Conservation (phyloP, 2,888 invertebrate genomes). For the Monopis laevigella region DNA sequence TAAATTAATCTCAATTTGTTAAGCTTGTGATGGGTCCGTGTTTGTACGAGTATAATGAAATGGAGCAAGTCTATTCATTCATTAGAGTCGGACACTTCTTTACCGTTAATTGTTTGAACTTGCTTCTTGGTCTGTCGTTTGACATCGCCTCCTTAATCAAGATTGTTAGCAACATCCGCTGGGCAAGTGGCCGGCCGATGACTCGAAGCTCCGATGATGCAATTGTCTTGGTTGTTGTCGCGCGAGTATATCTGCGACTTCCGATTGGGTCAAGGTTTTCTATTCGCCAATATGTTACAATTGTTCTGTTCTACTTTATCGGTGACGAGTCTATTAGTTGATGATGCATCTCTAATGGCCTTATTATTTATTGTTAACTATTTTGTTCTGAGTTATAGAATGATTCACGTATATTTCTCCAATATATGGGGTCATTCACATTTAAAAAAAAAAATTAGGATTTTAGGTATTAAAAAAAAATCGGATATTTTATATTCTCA, state of each 20-base stretch:
- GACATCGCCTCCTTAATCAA: constrained; percentile 61
- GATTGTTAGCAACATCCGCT: constrained; percentile 63
- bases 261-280: constrained; percentile 59
- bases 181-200: constrained; percentile 55
- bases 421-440: no score
- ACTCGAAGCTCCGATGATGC: constrained; percentile 61
- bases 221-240: constrained; percentile 35
- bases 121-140: constrained; percentile 49
- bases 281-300: background rate
- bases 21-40: constrained; percentile 57
- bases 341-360: no score
- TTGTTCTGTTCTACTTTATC: background rate
- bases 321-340: background rate
- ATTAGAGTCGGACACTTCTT: constrained; percentile 65
- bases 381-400: no score
- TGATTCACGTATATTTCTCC: no score
- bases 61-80: constrained; percentile 59
- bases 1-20: constrained; percentile 64
- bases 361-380: no score
- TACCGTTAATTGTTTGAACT: constrained; percentile 67
- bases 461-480: no score
- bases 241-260: constrained; percentile 43
- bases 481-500: no score
- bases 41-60: constrained; percentile 62
- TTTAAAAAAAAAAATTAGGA: no score